Conservation (phyloP, 2,113 vertebrate genomes). For the Cheilinus undulatus region DNA sequence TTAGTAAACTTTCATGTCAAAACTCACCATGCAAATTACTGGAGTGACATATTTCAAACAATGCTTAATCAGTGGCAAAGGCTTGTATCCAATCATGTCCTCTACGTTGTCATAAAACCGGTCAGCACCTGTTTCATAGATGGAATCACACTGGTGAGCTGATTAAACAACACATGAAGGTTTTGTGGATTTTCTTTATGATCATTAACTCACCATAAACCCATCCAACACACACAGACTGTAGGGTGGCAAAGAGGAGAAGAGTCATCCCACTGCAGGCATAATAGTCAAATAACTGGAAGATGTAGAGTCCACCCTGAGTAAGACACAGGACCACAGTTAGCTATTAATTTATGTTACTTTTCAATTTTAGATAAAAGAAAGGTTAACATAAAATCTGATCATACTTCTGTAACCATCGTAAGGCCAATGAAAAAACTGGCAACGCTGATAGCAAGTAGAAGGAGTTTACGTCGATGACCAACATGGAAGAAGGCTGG, state of each 20-base stretch:
- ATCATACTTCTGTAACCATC: conserved; percentile 85
- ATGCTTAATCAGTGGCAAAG: conserved; percentile 88
- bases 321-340: background rate
- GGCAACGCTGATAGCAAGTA: conserved; percentile 73
- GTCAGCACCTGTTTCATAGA: conserved; percentile 83
- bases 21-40: conserved; percentile 89
- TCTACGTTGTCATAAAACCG: conserved; percentile 93
- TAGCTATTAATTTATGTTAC: background rate
- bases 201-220: conserved; percentile 90
- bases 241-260: conserved; percentile 90
- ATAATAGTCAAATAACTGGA: conserved; percentile 97
- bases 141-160: conserved; percentile 3
- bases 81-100: conserved; percentile 96
- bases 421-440: conserved; percentile 81
- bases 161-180: background rate
- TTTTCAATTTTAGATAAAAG: background rate
- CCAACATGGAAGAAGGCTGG: conserved; percentile 80
- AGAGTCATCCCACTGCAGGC: conserved; percentile 92
- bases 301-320: conserved; percentile 96
- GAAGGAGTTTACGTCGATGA: conserved; percentile 83
- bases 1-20: background rate
- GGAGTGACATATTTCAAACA: conserved; percentile 93
- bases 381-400: background rate
- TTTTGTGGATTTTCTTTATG: background rate
- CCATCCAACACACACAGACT: conserved; percentile 91